Evolutionary conservation across 2,797 vertebrate genomes (phyloP), one percentile per base, ranked within the genome.

Genomic region (Chaunax sp.): DNA sequence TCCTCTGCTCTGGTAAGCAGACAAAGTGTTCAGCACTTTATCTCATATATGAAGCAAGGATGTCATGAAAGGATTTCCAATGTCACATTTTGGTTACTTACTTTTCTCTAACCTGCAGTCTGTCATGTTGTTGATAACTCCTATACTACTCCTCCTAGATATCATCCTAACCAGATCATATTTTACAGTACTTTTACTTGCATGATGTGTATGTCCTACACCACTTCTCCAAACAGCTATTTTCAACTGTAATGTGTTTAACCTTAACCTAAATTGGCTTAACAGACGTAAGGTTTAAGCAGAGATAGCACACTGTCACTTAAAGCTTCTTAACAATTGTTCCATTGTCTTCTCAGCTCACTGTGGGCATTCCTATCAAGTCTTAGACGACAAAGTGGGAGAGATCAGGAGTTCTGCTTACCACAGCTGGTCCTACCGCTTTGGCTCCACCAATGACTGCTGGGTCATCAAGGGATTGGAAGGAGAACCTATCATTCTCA

Each of bases 401-500:
- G 90, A 94, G 77, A 93, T 95, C 59, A 64, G 64, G 43, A 93
- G 92, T 73, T 92, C 92, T 14, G 73, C 84, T 8, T 90, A 88
- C 70, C 77, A 87, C 86, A 90, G 87, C 64, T 93, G 90, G 89
- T 87, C 89, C 19, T 87, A 89, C 49, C 87, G 63, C 69, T 90
- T 85, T 1, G 81, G 89, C 9, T 52, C 69, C 0, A 83, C 80
- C 16, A 73, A 82, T 16, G 94, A 94, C 87, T 95, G 95, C 83
- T 96, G 95, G 95, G 13, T 94, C 67, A 95, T 96, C 75, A 77
- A 78, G 35, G 92, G 93, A 44, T 67, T 52, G 14, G 88, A 91
- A 53, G 91, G 85, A 7, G 89, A 95, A 43, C 93, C 93, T 0
- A 84, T 96, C 1, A 83, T 94, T 4, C 64, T 96, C 83, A 96